Base-by-base conservation (phyloP, 2,797 vertebrate species). In the Prionace glauca region DNA sequence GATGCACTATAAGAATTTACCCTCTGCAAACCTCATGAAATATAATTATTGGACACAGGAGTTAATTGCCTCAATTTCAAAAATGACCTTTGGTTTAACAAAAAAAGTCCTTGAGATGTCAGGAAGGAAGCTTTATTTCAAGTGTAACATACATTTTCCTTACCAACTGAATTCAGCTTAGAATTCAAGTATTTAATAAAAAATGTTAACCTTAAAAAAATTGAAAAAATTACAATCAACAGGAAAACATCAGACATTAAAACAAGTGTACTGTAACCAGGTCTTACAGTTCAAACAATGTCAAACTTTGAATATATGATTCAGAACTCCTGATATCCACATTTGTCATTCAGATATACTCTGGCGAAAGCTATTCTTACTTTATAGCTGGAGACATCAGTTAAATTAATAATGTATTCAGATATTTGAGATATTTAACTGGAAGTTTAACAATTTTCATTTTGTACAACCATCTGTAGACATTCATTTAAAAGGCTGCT, bases 351-450 rank as follows among this genome's bases (percentile, higher is more conserved):
- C 32, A 65, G 5, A 92, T 92, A 67, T 36, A 84, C 12, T 92
- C 9, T 26, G 90, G 67, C 16, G 20, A n/a, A n/a, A 67, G 24
- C 65, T 41, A 8, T 41, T 77, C n/a, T 92, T 18, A 24, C 36
- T 67, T 69, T 41, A 69, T 20, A 4, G 32, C 88, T 65, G 60
- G 32, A n/a, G 88, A 92, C 32, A 91, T 91, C 60, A 69, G n/a
- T 36, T 41, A 92, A n/a, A 67, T 7, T 84, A 92, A 92, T 92
- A 50, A 92, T 69, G n/a, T n/a, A 92, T 92, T 36, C 18, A 92
- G n/a, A 92, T 92, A 20, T 67, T 22, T 32, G 56, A 36, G 18
- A 92, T 92, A 67, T 22, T 88, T 62, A 65, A 92, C n/a, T 36
- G 60, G n/a, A 67, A 67, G 32, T 22, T 91, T 41, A 41, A 65